phyloP scores from a whole-genome alignment of 2,888 invertebrate species.

The Calameuta pallipes region DNA sequence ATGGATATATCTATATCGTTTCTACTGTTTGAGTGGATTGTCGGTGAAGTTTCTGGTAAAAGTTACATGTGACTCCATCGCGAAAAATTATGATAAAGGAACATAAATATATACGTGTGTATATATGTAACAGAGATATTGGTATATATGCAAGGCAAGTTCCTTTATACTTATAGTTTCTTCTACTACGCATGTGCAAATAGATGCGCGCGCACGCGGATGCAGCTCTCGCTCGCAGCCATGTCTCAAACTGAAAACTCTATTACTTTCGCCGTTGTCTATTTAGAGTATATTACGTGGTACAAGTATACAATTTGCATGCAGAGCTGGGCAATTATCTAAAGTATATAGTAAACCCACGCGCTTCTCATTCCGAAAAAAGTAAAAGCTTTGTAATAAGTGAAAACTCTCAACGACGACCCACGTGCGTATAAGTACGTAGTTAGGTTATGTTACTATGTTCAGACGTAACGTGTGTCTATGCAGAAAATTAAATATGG shows the following conservation, averaged over 20 bases:
- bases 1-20: background rate
- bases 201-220: background rate
- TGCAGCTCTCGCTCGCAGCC: background rate
- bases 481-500: background rate
- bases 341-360: background rate
- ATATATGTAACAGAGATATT: background rate
- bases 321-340: background rate
- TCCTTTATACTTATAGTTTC: background rate
- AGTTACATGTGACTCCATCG: background rate
- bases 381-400: background rate
- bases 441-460: background rate
- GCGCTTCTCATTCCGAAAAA: background rate
- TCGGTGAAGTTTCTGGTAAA: background rate
- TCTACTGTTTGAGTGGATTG: background rate
- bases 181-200: background rate
- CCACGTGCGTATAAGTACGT: background rate
- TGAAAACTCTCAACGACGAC: background rate
- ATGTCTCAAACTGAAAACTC: background rate
- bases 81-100: background rate
- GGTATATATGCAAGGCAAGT: background rate
- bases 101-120: background rate
- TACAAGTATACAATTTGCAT: background rate
- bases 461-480: background rate
- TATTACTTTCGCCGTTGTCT: background rate
- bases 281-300: background rate